phyloP scores from a whole-genome alignment of 2,797 vertebrate species.

The Lacerta bilineata region DNA sequence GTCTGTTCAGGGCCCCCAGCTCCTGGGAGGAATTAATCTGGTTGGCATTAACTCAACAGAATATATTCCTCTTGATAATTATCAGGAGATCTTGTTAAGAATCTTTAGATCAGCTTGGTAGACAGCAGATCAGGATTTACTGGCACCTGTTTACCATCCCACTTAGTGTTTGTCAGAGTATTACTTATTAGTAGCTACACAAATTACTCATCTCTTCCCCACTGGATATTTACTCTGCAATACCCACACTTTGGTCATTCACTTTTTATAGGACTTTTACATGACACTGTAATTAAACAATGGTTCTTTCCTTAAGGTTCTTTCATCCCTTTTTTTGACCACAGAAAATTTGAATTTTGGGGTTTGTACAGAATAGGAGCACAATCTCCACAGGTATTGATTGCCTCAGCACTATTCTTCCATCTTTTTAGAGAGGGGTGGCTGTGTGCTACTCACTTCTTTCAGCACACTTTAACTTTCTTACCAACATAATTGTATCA shows the following conservation, averaged over 20 bases:
- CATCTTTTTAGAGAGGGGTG: not conserved
- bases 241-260: not conserved
- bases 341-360: not conserved
- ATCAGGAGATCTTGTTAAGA: not conserved
- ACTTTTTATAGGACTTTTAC: not conserved
- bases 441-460: not conserved
- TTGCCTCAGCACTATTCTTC: not conserved
- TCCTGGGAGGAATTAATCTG: not conserved
- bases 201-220: not conserved
- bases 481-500: not conserved
- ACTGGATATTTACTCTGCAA: not conserved
- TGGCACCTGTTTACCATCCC: not conserved
- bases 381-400: not conserved
- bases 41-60: constrained; percentile 9
- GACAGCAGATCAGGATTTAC: not conserved
- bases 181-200: not conserved
- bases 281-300: not conserved
- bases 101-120: not conserved
- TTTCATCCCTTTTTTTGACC: no score
- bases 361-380: not conserved
- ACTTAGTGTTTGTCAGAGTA: not conserved
- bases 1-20: not conserved
- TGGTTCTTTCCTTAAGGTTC: not conserved
- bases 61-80: not conserved
- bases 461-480: not conserved